Percentiles rank a stretch among this genome's conserved stretches.
Conservation (phyloP, 1,140 invertebrate species). For the Bathynomus jamesi region DNA sequence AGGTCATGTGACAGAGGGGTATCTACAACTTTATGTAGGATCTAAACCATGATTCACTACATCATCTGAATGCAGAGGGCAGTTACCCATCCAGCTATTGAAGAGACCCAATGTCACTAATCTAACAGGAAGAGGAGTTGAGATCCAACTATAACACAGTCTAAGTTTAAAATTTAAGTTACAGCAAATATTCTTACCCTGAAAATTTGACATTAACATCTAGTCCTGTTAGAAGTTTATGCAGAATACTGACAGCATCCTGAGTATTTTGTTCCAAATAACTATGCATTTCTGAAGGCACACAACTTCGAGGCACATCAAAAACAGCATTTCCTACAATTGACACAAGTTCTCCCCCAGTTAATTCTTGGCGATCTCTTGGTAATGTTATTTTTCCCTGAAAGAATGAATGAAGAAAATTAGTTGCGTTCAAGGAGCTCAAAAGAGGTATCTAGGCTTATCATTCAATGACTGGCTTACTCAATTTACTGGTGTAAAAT, state of each 20-base stretch:
- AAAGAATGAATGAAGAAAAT: conserved; percentile 7
- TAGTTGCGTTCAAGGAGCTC: neutral
- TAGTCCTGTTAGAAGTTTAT: conserved; percentile 53
- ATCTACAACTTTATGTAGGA: too few relatives aligned
- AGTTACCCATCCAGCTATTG: too few relatives aligned
- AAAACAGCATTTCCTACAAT: conserved; percentile 38
- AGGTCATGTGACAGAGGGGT: too few relatives aligned
- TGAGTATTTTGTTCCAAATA: conserved; percentile 55
- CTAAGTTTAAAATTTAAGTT: neutral
- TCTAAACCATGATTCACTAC: too few relatives aligned
- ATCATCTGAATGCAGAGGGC: too few relatives aligned
- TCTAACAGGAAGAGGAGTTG: too few relatives aligned
- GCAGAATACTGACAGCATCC: conserved; percentile 53
- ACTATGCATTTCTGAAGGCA: conserved; percentile 45
- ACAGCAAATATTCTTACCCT: conserved; percentile 41
- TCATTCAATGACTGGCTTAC: neutral
- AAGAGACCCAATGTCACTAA: too few relatives aligned
- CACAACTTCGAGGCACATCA: conserved; percentile 38
- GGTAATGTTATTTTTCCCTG: conserved; percentile 44
- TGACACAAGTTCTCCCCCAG: conserved; percentile 50
- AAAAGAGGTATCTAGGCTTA: neutral
- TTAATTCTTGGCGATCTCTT: conserved; percentile 47
- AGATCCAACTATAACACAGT: too few relatives aligned
- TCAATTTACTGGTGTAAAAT: too few relatives aligned
- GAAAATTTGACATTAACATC: conserved; percentile 57